Evolutionary conservation across 2,113 vertebrate genomes (phyloP), one percentile per base, ranked within the genome.

Genomic region (Diadophis punctatus): DNA sequence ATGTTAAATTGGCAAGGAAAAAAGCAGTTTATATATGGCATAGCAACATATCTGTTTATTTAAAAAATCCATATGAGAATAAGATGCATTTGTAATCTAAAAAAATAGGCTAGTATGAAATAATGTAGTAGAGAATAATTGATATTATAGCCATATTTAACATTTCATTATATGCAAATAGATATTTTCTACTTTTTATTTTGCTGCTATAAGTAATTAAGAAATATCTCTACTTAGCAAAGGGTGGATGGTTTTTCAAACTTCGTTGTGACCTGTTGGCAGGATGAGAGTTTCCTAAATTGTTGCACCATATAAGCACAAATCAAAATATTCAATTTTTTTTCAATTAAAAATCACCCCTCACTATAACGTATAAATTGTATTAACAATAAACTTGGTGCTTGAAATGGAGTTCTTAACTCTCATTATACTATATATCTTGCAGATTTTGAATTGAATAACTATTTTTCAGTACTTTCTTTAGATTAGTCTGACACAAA

Each of bases 61-160:
- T 90, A 87, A 93, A 91, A 49, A 92, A 39, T 58, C 34, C 48
- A 53, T 27, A 39, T 58, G 52, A 56, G 30, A 89, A 88, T 2
- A 86, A 92, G 52, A 85, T 92, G 22, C 92, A 8, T 96, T 92
- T 94, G 95, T 96, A 89, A 92, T 85, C 20, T 87, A 91, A 96
- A 95, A 55, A 89, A 90, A 91, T 34, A 58, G 5, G 89, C 25
- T n/a, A 46, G 8, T 53, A 3, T 63, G 27, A 12, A 63, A n/a
- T 51, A 39, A 55, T 11, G 91, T 52, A 91, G 1, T 20, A 58
- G 7, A 34, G n/a, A 11, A 51, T 1, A 43, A 88, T 68, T 90
- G 23, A 84, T 43, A 91, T 86, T 93, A 12, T 85, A 92, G 86
- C 12, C 91, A 92, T 90, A 43, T 56, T 63, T 9, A 25, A 11